Evolutionary conservation across 1,140 invertebrate genomes (phyloP), one percentile per base, ranked within the genome.

Genomic region (Meteorus sp.): DNA sequence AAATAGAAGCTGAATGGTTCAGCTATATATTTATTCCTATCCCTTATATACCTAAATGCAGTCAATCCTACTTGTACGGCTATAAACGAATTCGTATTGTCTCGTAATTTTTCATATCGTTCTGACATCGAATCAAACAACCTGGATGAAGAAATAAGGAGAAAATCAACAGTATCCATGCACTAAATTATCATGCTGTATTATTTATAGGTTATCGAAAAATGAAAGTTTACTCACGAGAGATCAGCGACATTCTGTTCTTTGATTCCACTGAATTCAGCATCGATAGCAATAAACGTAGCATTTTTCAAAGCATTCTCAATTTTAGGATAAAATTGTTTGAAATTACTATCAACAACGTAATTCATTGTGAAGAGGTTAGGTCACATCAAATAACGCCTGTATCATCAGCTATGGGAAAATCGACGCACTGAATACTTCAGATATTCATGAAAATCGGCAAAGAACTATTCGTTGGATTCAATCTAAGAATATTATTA

Each of bases 1-100:
- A 91, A 64, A 67, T 87, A 85, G 73, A 91, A 89, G 59, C 83
- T 89, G 67, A 85, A 92, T 0, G 81, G 78, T 41, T 82, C 67
- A 8, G 83, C 84, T 4, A 63, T 65, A 71, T 88, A 91, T 13
- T 75, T 76, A 65, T 87, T 85, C 8, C 66, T 50, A 6, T 84
- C 73, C 35, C 79, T 62, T 50, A 84, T 65, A 70, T 82, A 85
- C n/a, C 74, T 73, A 68, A 87, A 89, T 33, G 84, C 74, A 8
- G 85, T 84, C 7, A 89, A 65, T 0, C 88, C 88, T 55, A 85
- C 73, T 79, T 89, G 86, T 17, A 86, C 76, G 59, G 85, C 85
- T 56, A 86, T 76, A 64, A 86, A 85, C 15, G 83, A 76, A 39
- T 82, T 70, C 3, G 86, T 80, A 73, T 81, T 83, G 55, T 70